phyloP scores from a whole-genome alignment of 2,113 vertebrate species.

The Pimephales promelas region DNA sequence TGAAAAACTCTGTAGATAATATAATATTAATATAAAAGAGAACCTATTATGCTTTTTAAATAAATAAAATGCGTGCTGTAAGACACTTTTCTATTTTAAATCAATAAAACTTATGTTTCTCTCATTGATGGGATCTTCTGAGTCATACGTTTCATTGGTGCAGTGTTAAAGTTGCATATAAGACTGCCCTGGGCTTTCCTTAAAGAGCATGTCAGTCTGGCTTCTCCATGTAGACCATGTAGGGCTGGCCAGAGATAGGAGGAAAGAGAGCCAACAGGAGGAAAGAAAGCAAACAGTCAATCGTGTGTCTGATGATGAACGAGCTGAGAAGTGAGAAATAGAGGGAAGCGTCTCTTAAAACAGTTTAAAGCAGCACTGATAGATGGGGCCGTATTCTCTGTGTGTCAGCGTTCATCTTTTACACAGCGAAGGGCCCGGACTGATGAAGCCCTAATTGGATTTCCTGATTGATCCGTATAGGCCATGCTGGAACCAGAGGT shows the following conservation, averaged over 20 bases:
- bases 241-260: background rate
- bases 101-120: too few species aligned
- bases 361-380: conserved; percentile 36
- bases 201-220: background rate
- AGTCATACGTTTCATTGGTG: background rate
- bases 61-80: too few species aligned
- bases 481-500: conserved; percentile 3
- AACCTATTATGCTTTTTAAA: too few species aligned
- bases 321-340: conserved; percentile 10
- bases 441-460: conserved; percentile 48
- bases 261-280: background rate
- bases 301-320: conserved; percentile 4
- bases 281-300: background rate
- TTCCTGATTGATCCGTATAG: conserved; percentile 38
- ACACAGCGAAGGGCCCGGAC: background rate
- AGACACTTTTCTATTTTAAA: too few species aligned
- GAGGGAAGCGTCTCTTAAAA: conserved; percentile 30
- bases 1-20: background rate
- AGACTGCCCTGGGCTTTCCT: background rate
- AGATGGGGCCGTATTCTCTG: conserved; percentile 13
- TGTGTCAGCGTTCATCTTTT: conserved; percentile 38
- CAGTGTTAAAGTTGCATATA: background rate
- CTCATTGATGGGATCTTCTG: too few species aligned
- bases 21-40: too few species aligned
- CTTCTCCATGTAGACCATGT: background rate